Conservation (phyloP, 2,888 invertebrate species). For the Argyresthia goedartella region DNA sequence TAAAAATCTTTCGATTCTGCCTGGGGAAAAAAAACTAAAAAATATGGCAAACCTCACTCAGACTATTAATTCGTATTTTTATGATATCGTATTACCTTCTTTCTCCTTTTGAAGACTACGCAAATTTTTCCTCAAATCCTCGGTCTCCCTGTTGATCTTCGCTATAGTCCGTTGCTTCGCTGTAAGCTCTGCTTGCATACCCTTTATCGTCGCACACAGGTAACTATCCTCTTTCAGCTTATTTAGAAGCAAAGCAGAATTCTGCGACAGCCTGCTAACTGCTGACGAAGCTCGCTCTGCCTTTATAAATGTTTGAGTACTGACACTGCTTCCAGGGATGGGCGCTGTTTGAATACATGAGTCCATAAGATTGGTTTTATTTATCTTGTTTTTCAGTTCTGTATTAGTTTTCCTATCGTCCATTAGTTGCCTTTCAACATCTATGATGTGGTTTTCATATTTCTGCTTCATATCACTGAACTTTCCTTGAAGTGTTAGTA, state of each 20-base stretch:
- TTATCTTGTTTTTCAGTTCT: slow-evolving; percentile 69
- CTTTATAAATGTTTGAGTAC: slow-evolving; percentile 47
- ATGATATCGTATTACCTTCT: slow-evolving; percentile 54
- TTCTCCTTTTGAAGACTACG: slow-evolving; percentile 81
- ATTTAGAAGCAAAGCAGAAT: slow-evolving; percentile 58
- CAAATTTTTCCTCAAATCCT: slow-evolving; percentile 82
- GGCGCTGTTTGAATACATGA: slow-evolving; percentile 62
- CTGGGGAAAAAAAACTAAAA: too few species aligned
- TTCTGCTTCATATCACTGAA: slow-evolving; percentile 83
- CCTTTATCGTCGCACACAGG: slow-evolving; percentile 83
- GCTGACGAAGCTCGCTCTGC: slow-evolving; percentile 49
- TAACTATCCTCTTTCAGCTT: slow-evolving; percentile 80
- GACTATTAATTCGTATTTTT: too few species aligned
- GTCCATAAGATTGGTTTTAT: slow-evolving; percentile 36
- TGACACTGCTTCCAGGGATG: slow-evolving; percentile 28
- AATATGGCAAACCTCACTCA: too few species aligned
- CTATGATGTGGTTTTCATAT: slow-evolving; percentile 81
- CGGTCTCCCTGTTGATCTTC: slow-evolving; percentile 80
- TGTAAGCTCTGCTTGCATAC: slow-evolving; percentile 79
- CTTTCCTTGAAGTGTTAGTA: slow-evolving; percentile 81
- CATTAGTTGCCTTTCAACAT: slow-evolving; percentile 76
- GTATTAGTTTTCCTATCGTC: slow-evolving; percentile 54
- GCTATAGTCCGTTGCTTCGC: slow-evolving; percentile 80
- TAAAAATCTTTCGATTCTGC: too few species aligned
- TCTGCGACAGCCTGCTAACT: slow-evolving; percentile 67